A percentile compares a stretch with the other conserved stretches of the same genome.
Conservation (phyloP, 1,140 invertebrate species). For the Zaprionus nigranus region DNA sequence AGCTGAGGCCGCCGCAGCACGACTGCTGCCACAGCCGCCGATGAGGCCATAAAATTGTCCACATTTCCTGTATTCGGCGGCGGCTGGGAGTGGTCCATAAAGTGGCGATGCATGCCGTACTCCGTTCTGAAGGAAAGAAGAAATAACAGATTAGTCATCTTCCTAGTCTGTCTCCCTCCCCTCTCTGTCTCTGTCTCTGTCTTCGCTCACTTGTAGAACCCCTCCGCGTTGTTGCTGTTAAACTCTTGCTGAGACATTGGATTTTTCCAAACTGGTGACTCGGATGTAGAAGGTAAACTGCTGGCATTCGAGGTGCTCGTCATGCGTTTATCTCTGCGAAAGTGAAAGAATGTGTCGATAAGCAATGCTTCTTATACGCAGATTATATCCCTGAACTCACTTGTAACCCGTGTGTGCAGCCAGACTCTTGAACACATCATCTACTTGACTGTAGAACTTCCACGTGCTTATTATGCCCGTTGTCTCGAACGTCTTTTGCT, state of each 20-base stretch:
- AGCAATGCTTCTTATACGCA: background rate
- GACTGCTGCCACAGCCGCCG: constrained; percentile 79
- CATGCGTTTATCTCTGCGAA: constrained; percentile 81
- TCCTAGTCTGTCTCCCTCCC: background rate
- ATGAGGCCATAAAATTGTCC: constrained; percentile 82
- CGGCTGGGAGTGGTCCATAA: constrained; percentile 83
- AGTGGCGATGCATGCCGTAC: constrained; percentile 84
- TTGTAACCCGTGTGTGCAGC: constrained; percentile 80
- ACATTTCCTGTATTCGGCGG: constrained; percentile 76
- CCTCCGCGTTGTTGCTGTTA: constrained; percentile 83
- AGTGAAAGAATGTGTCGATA: background rate
- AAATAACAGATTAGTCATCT: constrained; percentile 1
- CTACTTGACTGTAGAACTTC: constrained; percentile 83
- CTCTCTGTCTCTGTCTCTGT: background rate
- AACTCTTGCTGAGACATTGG: constrained; percentile 84
- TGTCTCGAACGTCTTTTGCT: constrained; percentile 81
- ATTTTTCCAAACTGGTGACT: constrained; percentile 84
- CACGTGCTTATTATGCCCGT: constrained; percentile 83
- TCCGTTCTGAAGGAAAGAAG: constrained; percentile 64
- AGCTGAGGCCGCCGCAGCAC: constrained; percentile 73
- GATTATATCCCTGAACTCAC: constrained; percentile 36
- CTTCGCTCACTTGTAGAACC: constrained; percentile 76
- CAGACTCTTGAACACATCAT: constrained; percentile 84
- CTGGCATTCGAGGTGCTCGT: constrained; percentile 80
- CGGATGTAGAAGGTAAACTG: constrained; percentile 81